A percentile compares a stretch with the other conserved stretches of the same genome.
Evolutionary conservation across 2,113 vertebrate genomes (phyloP).

Genomic region (Trichomycterus rosablanca): DNA sequence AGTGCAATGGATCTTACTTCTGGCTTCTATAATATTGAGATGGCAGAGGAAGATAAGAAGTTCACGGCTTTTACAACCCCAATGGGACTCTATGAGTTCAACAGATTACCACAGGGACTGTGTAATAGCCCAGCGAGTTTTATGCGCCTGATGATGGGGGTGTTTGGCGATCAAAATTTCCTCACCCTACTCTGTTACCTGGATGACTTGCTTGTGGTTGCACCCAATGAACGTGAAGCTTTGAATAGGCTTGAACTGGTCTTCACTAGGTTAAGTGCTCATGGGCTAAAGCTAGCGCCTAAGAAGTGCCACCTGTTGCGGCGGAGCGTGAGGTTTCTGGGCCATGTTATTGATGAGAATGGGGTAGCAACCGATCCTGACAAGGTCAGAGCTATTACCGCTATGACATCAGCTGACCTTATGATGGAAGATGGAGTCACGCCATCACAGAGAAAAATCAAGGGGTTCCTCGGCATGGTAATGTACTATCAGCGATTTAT

Average conservation of each 20-base stretch:
- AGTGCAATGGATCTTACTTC: constrained; percentile 9
- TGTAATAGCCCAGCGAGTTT: constrained; percentile 10
- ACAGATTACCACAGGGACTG: too few species aligned
- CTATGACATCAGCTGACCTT: background rate
- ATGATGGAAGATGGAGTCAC: background rate
- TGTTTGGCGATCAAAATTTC: constrained; percentile 19
- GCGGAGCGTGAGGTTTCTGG: constrained; percentile 7
- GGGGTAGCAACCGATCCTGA: background rate
- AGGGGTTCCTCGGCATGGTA: constrained; percentile 18
- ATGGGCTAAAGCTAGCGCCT: constrained; percentile 8
- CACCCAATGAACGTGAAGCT: background rate
- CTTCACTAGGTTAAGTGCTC: constrained; percentile 3
- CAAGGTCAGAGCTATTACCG: background rate
- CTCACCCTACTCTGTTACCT: constrained; percentile 3
- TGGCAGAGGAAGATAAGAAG: too few species aligned
- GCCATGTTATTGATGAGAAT: background rate
- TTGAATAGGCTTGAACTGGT: background rate
- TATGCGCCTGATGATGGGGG: background rate
- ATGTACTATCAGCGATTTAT: constrained; percentile 25
- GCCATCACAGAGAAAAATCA: constrained; percentile 1
- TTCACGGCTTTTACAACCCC: too few species aligned
- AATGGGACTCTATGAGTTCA: too few species aligned
- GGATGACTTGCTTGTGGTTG: constrained; percentile 6
- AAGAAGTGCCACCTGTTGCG: constrained; percentile 9
- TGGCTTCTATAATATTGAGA: constrained; percentile 13